Percentiles rank a stretch among this genome's conserved stretches.
Evolutionary conservation across 2,797 vertebrate species (phyloP).

Genomic region (Coendou prehensilis): DNA sequence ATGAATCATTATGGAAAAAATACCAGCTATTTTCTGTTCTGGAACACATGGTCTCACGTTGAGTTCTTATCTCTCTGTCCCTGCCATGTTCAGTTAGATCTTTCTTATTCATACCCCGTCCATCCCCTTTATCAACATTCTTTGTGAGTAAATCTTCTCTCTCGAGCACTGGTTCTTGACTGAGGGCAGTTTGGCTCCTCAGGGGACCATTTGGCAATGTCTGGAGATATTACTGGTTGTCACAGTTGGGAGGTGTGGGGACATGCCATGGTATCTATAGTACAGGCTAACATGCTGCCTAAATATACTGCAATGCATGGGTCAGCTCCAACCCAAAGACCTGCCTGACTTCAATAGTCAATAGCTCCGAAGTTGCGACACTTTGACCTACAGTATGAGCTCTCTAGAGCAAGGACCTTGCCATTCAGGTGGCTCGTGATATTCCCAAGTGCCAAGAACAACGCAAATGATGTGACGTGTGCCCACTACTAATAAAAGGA

Average conservation of each 20-base stretch:
- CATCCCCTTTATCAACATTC: not conserved
- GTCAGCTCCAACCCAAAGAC: not conserved
- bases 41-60: not conserved
- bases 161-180: not conserved
- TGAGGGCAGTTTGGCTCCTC: not conserved
- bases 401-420: not conserved
- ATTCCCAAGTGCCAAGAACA: not conserved
- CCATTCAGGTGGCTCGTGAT: not conserved
- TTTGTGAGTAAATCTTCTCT: not conserved
- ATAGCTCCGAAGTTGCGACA: not conserved
- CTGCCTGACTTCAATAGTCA: not conserved
- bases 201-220: slow-evolving; percentile 4
- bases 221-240: slow-evolving; percentile 33
- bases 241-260: not conserved
- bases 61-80: not conserved
- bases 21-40: not conserved
- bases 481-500: not conserved
- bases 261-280: not conserved
- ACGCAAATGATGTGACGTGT: not conserved
- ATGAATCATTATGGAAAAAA: not conserved
- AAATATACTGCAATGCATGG: not conserved
- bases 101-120: not conserved
- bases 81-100: not conserved
- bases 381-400: not conserved
- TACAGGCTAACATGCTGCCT: not conserved